Conservation (phyloP, 2,797 vertebrate species). For the Pseudomugil tenellus region DNA sequence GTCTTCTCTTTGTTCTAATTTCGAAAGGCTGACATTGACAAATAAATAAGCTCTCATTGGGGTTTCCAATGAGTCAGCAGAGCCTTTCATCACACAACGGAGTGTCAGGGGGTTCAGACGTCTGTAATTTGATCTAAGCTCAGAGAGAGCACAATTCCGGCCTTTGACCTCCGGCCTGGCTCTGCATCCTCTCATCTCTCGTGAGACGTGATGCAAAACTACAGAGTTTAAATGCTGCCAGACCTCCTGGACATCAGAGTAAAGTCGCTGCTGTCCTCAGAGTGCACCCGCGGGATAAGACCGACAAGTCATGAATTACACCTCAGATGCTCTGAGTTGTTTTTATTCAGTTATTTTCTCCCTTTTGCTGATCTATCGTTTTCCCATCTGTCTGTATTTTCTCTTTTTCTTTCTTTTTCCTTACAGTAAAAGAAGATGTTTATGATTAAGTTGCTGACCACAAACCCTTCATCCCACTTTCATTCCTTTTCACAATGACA, state of each 20-base stretch:
- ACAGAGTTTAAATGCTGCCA: slow-evolving; percentile 65
- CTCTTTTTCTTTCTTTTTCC: slow-evolving; percentile 1
- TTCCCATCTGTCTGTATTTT: not conserved
- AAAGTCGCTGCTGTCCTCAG: slow-evolving; percentile 39
- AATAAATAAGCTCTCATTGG: slow-evolving; percentile 74
- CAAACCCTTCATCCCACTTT: slow-evolving; percentile 25
- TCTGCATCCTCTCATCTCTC: slow-evolving; percentile 74
- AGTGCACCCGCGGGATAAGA: slow-evolving; percentile 18
- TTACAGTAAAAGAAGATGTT: slow-evolving; percentile 36
- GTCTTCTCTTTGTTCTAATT: slow-evolving; percentile 75
- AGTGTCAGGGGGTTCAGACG: slow-evolving; percentile 71
- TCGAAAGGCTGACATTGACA: slow-evolving; percentile 74
- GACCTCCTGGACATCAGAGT: slow-evolving; percentile 55
- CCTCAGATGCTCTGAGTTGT: slow-evolving; percentile 5
- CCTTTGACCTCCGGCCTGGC: slow-evolving; percentile 66
- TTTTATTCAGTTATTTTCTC: not conserved
- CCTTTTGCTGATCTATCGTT: slow-evolving; percentile 2
- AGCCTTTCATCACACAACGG: slow-evolving; percentile 68
- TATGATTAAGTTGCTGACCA: slow-evolving; percentile 38
- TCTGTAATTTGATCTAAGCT: slow-evolving; percentile 67
- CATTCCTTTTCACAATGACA: slow-evolving; percentile 11
- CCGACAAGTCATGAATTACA: slow-evolving; percentile 24
- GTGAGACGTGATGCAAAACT: slow-evolving; percentile 66
- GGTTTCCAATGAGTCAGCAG: slow-evolving; percentile 71
- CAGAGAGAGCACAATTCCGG: slow-evolving; percentile 46